Evolutionary conservation across 1,140 invertebrate species (phyloP).

Genomic region (Leptopilina boulardi): DNA sequence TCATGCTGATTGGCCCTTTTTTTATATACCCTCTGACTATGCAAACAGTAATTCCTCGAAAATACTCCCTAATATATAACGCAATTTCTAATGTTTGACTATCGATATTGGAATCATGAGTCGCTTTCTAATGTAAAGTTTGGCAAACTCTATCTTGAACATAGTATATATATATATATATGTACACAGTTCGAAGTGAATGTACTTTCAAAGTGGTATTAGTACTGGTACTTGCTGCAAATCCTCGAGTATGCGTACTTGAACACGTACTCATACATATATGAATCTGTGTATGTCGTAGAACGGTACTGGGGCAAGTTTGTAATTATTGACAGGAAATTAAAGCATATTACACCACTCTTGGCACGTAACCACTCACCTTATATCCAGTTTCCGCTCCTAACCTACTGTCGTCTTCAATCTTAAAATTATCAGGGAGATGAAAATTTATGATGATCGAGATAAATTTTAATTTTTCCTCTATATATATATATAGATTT

Average conservation of each 20-base stretch:
- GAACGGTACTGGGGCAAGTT: slow-evolving; percentile 29
- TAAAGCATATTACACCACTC: slow-evolving; percentile 52
- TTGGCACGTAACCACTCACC: slow-evolving; percentile 29
- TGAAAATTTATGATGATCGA: slow-evolving; percentile 17
- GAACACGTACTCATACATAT: slow-evolving; percentile 11
- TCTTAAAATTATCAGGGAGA: slow-evolving; percentile 2
- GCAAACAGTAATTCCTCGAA: no score
- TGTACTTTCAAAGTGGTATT: neutral
- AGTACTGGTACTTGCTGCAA: slow-evolving; percentile 1
- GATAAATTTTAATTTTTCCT: neutral
- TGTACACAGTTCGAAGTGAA: neutral
- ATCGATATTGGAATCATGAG: neutral
- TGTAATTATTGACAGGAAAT: slow-evolving; percentile 60
- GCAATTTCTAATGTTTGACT: no score
- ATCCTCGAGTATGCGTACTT: neutral
- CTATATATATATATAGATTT: no score
- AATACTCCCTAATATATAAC: no score
- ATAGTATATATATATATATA: neutral
- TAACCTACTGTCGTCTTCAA: neutral
- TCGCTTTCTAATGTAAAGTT: neutral
- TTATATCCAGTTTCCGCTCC: slow-evolving; percentile 26
- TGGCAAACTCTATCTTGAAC: neutral
- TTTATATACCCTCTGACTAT: no score
- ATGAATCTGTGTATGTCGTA: no score
- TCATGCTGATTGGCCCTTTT: no score